Evolutionary conservation across 2,113 vertebrate genomes (phyloP).

Genomic region (Neopipo cinnamomea): DNA sequence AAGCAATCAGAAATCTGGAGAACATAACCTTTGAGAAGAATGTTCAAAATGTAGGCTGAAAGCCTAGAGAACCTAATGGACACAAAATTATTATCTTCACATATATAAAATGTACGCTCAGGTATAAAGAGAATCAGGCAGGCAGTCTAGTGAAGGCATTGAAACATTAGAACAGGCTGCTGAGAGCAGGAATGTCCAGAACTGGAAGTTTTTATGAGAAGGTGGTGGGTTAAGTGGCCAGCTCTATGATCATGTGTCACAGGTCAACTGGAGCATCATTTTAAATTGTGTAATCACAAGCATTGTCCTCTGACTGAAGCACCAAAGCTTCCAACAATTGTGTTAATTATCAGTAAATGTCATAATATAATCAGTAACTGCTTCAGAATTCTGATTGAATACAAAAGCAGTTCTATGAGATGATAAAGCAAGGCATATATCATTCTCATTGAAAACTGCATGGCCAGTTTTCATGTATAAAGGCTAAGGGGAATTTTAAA

Average conservation of each 20-base stretch:
- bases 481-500: background rate
- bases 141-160: background rate
- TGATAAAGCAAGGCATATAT: background rate
- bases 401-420: constrained; percentile 14
- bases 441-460: background rate
- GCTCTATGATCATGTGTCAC: background rate
- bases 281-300: background rate
- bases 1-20: background rate
- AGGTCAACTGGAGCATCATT: background rate
- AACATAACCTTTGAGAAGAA: background rate
- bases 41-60: background rate
- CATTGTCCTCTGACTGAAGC: background rate
- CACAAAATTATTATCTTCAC: background rate
- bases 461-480: background rate
- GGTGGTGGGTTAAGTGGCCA: background rate
- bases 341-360: background rate
- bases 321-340: background rate
- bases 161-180: background rate
- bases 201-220: background rate
- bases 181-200: background rate
- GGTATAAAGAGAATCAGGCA: background rate
- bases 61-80: background rate
- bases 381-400: background rate
- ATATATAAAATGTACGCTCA: background rate
- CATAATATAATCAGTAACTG: background rate